Evolutionary conservation across 2,888 invertebrate species (phyloP), one percentile per base, ranked within the genome.

Genomic region (Exephanes ischioxanthus): DNA sequence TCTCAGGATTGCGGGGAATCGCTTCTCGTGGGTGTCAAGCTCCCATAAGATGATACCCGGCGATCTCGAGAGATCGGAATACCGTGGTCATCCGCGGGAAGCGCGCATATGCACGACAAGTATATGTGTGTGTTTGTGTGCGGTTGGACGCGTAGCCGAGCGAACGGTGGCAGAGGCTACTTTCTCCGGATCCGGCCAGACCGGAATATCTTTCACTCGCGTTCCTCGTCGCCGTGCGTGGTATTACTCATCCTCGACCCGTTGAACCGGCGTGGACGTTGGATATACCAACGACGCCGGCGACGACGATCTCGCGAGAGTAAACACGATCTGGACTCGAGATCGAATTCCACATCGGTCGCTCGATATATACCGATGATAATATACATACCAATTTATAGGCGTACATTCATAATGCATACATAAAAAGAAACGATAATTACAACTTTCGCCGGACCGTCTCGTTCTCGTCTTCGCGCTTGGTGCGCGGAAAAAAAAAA

Each of bases 161-260:
- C 73, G 73, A 48, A 53, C 70, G 61, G 11, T 72, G 80, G 83
- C 81, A 85, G 76, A 86, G 83, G 76, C 81, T 80, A 89, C 91
- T 91, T 91, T 91, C 91, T 91, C 91, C 89, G 83, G 53, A 88
- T 82, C 88, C 88, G 84, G 87, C 86, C 87, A 82, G 87, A 87
- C 87, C 86, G 87, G 88, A 89, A 87, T 90, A 87, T 90, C 90
- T 90, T 89, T 89, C 88, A 87, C 86, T 89, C 86, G 67, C 30
- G 61, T 79, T 53, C 37, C 76, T 68, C 51, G 22, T 68, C 55
- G 76, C 68, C 41, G 78, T 58, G 22, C 73, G 71, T 22, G 26
- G 75, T 70, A 87, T 89, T 89, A 89, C 89, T 89, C 91, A 89
- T 88, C 86, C 66, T 82, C 80, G 78, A 84, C 68, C 73, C 68